Base-by-base conservation (phyloP, 2,797 vertebrate species). In the Fistularia tabacaria region DNA sequence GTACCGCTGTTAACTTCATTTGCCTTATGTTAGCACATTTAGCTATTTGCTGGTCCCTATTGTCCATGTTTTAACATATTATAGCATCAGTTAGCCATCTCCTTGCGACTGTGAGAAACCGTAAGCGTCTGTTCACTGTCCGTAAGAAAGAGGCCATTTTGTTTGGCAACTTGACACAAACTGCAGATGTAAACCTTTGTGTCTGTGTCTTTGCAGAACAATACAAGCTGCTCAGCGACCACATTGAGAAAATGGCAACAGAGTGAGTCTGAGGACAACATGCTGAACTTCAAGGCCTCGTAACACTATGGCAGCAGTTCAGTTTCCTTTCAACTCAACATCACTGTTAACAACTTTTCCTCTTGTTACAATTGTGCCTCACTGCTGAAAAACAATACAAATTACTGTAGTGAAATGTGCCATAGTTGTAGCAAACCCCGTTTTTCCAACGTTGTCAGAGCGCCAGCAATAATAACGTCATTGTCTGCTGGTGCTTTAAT, bases 201-300 rank as follows among this genome's bases (percentile, higher is more conserved):
- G 39, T 51, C 10, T 1, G 14, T 38, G 6, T 42, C 46, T 73
- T 74, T 82, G 5, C 86, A 99, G 97, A 98, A 78, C 96, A 99
- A 71, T 94, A 93, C 91, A 97, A 97, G 89, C 85, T 97, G 77
- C 92, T 99, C 65, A 95, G 85, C 0, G 95, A 98, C 62, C 94
- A 99, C 89, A 97, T 98, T 3, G 94, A 99, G 74, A 93, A 93
- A 82, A 97, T 95, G 95, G 93, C 94, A 0, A 10, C 79, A 0
- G 93, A 98, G 56, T 98, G 92, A 91, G 38, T 48, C 5, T 37
- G 49, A 54, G 13, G 59, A 71, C n/a, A 10, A 40, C 59, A 7
- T 43, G 40, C 14, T 43, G 41, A 52, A 46, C 59, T 53, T 70
- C 46, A 49, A 15, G 44, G 15, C 61, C 44, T 57, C 56, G 37